phyloP scores from a whole-genome alignment of 2,113 vertebrate genomes.

The Neodontobutis hainanensis region DNA sequence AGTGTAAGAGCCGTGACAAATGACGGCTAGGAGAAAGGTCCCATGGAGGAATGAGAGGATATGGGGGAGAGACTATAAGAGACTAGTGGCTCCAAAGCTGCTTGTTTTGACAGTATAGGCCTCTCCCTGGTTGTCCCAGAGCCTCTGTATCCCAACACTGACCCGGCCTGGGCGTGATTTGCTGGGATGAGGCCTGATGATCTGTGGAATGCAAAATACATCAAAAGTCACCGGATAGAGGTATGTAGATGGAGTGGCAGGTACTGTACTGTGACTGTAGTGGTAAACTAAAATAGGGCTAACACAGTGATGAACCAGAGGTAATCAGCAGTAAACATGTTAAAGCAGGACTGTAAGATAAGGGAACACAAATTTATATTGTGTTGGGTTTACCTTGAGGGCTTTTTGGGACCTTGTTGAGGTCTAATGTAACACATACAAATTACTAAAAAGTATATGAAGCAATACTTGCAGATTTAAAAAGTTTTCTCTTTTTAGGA shows the following conservation, averaged over 20 bases:
- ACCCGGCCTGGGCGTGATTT: constrained; percentile 36
- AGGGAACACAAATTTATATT: no score
- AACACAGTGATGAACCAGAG: neutral
- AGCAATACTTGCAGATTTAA: no score
- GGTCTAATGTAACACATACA: no score
- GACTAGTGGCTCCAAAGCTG: constrained; percentile 16
- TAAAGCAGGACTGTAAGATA: neutral
- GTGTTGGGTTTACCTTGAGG: no score
- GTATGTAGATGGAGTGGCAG: constrained; percentile 1
- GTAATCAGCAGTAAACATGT: neutral
- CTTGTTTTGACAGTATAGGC: constrained; percentile 54
- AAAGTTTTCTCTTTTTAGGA: no score
- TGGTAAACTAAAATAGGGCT: neutral
- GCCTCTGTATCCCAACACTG: constrained; percentile 29
- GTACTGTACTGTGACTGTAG: neutral
- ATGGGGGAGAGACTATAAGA: constrained; percentile 28
- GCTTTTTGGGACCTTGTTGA: no score
- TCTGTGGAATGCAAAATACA: neutral
- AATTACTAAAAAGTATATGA: no score
- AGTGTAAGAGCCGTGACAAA: neutral
- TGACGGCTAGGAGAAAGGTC: constrained; percentile 16
- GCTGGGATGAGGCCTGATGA: constrained; percentile 13
- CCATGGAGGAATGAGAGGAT: constrained; percentile 24
- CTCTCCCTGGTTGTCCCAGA: constrained; percentile 41
- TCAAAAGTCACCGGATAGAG: constrained; percentile 1